These are phyloP conservation scores for Lepidocyrtoides sp. DNA, from an alignment of 2,888 invertebrate species.

Conservation along the genomic window DNA sequence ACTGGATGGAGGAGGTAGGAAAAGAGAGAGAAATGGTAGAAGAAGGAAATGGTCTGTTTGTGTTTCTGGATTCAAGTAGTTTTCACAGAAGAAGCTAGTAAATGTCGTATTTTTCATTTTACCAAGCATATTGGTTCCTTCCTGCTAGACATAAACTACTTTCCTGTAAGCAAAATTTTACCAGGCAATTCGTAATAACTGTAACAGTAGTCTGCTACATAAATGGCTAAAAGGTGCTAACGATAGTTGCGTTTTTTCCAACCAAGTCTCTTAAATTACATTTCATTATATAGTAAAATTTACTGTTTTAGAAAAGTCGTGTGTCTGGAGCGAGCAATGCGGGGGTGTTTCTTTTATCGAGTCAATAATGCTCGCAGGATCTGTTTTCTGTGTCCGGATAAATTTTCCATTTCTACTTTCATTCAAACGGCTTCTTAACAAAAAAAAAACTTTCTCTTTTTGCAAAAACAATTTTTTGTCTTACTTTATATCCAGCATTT, in stretches of 20 bases:
- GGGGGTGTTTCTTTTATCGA: too few species aligned
- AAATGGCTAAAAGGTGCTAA: too few species aligned
- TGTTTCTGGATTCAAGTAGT: background rate
- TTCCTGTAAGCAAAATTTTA: background rate
- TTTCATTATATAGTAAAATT: constrained; percentile 50
- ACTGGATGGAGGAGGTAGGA: background rate
- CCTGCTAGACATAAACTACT: background rate
- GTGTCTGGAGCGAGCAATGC: too few species aligned
- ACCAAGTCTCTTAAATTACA: constrained; percentile 34
- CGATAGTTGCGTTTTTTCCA: too few species aligned
- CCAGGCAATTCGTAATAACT: too few species aligned
- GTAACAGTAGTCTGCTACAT: background rate
- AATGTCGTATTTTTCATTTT: constrained; percentile 25
- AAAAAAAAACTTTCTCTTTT: too few species aligned
- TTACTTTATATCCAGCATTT: background rate
- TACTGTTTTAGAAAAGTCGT: too few species aligned
- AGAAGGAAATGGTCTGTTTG: background rate
- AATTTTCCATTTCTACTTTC: constrained; percentile 15
- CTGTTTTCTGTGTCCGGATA: background rate
- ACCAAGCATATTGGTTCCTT: background rate
- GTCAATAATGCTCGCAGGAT: too few species aligned
- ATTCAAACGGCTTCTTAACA: constrained; percentile 16
- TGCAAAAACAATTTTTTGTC: background rate
- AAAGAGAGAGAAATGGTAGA: background rate
- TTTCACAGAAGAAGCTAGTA: background rate